Evolutionary conservation across 2,113 vertebrate genomes (phyloP).

Genomic region (Zosterops lateralis): DNA sequence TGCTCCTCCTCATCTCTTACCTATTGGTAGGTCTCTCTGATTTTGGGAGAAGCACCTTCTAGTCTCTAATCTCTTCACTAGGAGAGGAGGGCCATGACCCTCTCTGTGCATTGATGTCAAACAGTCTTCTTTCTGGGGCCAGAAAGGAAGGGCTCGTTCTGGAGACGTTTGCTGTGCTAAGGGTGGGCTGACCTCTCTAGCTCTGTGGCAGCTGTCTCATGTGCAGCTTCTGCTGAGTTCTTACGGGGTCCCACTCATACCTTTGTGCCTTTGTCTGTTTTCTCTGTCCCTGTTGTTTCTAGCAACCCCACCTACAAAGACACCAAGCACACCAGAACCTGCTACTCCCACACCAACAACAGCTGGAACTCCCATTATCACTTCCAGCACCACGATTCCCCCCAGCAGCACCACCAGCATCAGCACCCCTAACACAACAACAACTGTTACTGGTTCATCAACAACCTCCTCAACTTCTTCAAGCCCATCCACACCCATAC

Average conservation of each 20-base stretch:
- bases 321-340: not conserved
- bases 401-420: not conserved
- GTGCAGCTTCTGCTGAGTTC: not conserved
- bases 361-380: not conserved
- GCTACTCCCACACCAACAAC: not conserved
- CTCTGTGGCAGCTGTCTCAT: not conserved
- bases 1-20: not conserved
- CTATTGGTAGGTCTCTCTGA: too few relatives aligned
- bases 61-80: too few relatives aligned
- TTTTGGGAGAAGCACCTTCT: not conserved
- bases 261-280: not conserved
- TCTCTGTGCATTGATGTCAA: not conserved
- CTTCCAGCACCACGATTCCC: not conserved
- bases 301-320: not conserved
- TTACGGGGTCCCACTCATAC: not conserved
- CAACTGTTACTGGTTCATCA: not conserved
- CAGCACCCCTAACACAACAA: not conserved
- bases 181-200: not conserved
- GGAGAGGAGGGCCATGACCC: not conserved
- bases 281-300: not conserved
- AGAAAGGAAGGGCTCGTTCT: not conserved
- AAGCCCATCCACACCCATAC: not conserved
- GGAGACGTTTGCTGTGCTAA: too few relatives aligned
- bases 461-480: not conserved
- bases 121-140: not conserved